Conservation (phyloP, 2,797 vertebrate species). For the Leucoraja ocellata region DNA sequence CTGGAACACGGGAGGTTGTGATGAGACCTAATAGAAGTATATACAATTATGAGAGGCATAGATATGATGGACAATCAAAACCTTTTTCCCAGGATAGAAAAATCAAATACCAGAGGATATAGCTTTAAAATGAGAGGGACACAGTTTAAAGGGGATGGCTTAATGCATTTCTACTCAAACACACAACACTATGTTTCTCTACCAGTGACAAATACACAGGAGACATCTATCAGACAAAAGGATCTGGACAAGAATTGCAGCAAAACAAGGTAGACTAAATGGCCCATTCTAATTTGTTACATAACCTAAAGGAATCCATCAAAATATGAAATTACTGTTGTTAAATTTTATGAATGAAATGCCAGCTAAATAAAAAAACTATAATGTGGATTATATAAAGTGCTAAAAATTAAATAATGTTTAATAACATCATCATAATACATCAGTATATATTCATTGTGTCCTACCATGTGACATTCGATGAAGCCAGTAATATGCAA, state of each 20-base stretch:
- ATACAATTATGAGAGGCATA: no score
- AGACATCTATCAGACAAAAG: background rate
- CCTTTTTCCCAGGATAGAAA: no score
- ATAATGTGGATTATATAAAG: background rate
- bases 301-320: background rate
- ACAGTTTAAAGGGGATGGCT: background rate
- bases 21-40: no score
- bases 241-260: background rate
- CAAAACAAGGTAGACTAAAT: background rate
- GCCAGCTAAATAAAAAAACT: background rate
- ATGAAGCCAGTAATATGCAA: slow-evolving; percentile 86
- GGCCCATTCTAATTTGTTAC: background rate
- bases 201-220: background rate
- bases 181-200: background rate
- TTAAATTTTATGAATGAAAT: background rate
- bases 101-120: no score
- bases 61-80: no score
- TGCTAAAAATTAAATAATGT: background rate
- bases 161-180: background rate
- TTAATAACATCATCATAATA: background rate
- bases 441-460: background rate
- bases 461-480: slow-evolving; percentile 74
- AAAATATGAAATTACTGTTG: background rate
- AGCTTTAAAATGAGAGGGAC: no score
- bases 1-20: no score